These are phyloP conservation scores for Chelon auratus DNA, from an alignment of 2,797 vertebrate genomes.

Conservation along the genomic window DNA sequence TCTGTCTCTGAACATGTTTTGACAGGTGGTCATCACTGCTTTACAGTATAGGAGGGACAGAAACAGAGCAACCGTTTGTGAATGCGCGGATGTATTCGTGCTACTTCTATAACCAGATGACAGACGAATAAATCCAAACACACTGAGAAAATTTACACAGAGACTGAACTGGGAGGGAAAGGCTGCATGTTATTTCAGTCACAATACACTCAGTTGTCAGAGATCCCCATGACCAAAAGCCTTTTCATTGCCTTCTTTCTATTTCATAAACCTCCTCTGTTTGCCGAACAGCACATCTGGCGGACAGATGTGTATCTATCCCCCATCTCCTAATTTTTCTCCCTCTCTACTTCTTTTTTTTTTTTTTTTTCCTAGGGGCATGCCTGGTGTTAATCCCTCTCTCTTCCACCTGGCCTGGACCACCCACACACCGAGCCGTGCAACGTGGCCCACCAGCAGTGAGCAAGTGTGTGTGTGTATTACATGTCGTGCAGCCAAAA, in stretches of 20 bases:
- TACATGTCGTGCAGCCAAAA: slow-evolving; percentile 23
- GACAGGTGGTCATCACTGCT: slow-evolving; percentile 67
- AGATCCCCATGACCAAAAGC: slow-evolving; percentile 57
- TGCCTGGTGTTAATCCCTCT: slow-evolving; percentile 78
- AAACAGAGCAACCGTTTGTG: slow-evolving; percentile 30
- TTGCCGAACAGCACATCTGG: slow-evolving; percentile 77
- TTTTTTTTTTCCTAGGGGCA: slow-evolving; percentile 66
- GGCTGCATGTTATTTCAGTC: slow-evolving; percentile 47
- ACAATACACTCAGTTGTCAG: slow-evolving; percentile 61
- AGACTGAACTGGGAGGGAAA: slow-evolving; percentile 18
- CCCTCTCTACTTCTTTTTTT: slow-evolving; percentile 42
- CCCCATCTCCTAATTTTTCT: slow-evolving; percentile 57
- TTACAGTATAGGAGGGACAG: slow-evolving; percentile 45
- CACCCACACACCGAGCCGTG: slow-evolving; percentile 77
- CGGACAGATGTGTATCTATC: slow-evolving; percentile 77
- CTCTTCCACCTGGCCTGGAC: slow-evolving; percentile 80
- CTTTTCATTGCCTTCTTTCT: slow-evolving; percentile 52
- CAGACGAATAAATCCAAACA: slow-evolving; percentile 38
- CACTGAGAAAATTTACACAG: slow-evolving; percentile 22
- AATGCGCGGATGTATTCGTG: slow-evolving; percentile 31
- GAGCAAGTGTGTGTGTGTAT: slow-evolving; percentile 25
- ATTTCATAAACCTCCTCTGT: slow-evolving; percentile 65
- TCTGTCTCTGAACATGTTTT: slow-evolving; percentile 57
- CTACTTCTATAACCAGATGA: slow-evolving; percentile 47
- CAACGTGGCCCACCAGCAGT: slow-evolving; percentile 72